Evolutionary conservation across 1,140 invertebrate species (phyloP), one percentile per base, ranked within the genome.

Genomic region (Brachionus koreanus): DNA sequence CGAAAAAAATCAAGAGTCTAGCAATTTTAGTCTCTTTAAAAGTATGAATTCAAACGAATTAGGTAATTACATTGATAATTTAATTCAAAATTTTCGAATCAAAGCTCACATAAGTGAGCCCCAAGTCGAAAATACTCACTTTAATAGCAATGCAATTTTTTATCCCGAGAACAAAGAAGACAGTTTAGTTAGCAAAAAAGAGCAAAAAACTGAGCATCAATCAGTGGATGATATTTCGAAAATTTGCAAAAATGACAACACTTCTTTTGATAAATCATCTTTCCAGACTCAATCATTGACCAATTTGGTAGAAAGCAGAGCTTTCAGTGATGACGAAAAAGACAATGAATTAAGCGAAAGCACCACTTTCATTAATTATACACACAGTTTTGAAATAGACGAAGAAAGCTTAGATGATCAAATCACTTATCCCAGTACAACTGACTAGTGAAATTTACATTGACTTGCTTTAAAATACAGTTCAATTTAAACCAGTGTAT

Each of bases 1-100:
- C 4, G 42, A 74, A 25, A 46, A 46, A 29, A 74, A 74, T 46
- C 69, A 74, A 74, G 69, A 74, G 33, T 74, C 69, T 43, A 74
- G 69, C n/a, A 74, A 74, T 46, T 74, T 74, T 74, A 74, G 69
- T 25, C 43, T 74, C 19, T 74, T 74, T 29, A 74, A 74, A 46
- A 46, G 69, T 23, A 74, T 74, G 69, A 74, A 74, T 46, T 74
- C 69, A 25, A 74, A 74, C 23, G 69, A 74, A 74, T 46, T 74
- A 35, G 69, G 69, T 46, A 74, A 74, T 49, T 74, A 74, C 46
- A 74, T 74, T 25, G 69, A 74, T 39, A 74, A 74, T 29, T 9
- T 74, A 74, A 74, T 74, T 35, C 69, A 74, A 25, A 42, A 46
- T 25, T 74, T 74, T 74, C 37, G 69, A 29, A 74, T 46, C 9